Evolutionary conservation across 2,888 invertebrate species (phyloP).

Genomic region (Bellardia bayeri): DNA sequence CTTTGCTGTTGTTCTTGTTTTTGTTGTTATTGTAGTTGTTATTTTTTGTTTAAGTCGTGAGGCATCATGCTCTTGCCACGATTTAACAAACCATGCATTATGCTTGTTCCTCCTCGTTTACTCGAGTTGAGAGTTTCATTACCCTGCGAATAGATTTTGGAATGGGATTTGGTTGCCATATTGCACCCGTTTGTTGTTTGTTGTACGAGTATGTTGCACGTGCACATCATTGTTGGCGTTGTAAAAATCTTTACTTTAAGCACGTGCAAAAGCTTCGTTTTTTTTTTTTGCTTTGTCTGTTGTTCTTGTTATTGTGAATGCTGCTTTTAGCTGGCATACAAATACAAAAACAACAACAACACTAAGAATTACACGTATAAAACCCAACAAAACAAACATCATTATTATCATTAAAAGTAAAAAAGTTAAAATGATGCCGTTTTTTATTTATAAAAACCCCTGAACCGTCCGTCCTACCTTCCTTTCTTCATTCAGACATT

Average conservation of each 20-base stretch:
- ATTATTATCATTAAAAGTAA: slow-evolving; percentile 50
- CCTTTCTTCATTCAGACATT: not conserved
- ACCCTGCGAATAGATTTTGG: slow-evolving; percentile 18
- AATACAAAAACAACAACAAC: slow-evolving; percentile 24
- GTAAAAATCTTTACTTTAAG: slow-evolving; percentile 80
- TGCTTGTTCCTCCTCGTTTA: slow-evolving; percentile 32
- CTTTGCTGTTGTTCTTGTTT: not conserved
- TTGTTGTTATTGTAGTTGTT: not conserved
- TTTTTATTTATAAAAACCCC: not conserved
- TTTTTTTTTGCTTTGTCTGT: slow-evolving; percentile 28
- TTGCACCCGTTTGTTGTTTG: slow-evolving; percentile 65
- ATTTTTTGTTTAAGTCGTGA: slow-evolving; percentile 48
- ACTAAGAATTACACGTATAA: slow-evolving; percentile 50
- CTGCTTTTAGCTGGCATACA: slow-evolving; percentile 40
- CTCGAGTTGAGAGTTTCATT: slow-evolving; percentile 28
- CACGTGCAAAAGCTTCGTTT: slow-evolving; percentile 82
- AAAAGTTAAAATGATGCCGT: slow-evolving; percentile 65
- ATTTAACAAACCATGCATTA: slow-evolving; percentile 71
- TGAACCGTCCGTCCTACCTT: not conserved
- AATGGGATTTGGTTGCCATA: slow-evolving; percentile 52
- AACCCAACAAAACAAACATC: slow-evolving; percentile 55
- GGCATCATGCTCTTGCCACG: slow-evolving; percentile 68
- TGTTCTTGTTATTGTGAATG: slow-evolving; percentile 42
- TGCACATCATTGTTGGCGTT: slow-evolving; percentile 72
- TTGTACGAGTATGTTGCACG: slow-evolving; percentile 61